Conservation (phyloP, 2,888 invertebrate species). For the Adelognathus sp. region DNA sequence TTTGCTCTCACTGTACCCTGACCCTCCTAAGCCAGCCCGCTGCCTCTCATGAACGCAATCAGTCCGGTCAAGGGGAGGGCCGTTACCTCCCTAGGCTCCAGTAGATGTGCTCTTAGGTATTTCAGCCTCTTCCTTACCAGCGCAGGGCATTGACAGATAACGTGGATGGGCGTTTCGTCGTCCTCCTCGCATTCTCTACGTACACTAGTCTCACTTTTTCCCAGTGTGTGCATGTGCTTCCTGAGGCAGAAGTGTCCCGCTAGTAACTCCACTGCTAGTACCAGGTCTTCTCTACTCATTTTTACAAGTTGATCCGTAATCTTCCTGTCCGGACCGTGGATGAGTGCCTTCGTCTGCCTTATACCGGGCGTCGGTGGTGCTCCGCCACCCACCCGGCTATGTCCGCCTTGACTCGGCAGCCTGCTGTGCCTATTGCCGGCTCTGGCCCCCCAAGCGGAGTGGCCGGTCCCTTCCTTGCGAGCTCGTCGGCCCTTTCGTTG, state of each 20-base stretch:
- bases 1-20: background rate
- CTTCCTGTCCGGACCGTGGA: no score
- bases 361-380: background rate
- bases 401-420: background rate
- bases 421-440: background rate
- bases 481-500: constrained; percentile 1
- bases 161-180: background rate
- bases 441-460: background rate
- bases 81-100: background rate
- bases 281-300: background rate
- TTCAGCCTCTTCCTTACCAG: background rate
- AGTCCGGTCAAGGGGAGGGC: background rate
- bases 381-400: no score
- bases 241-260: background rate
- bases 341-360: background rate
- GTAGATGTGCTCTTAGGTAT: background rate
- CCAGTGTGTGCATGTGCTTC: background rate
- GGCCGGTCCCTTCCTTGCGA: background rate
- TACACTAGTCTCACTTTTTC: background rate
- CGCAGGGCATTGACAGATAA: background rate
- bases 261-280: background rate
- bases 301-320: no score
- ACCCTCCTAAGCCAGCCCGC: background rate
- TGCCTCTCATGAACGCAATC: background rate
- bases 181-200: background rate